A percentile compares a stretch with the other conserved stretches of the same genome.
Conservation (phyloP, 2,888 invertebrate species). For the Brachyptera putata region DNA sequence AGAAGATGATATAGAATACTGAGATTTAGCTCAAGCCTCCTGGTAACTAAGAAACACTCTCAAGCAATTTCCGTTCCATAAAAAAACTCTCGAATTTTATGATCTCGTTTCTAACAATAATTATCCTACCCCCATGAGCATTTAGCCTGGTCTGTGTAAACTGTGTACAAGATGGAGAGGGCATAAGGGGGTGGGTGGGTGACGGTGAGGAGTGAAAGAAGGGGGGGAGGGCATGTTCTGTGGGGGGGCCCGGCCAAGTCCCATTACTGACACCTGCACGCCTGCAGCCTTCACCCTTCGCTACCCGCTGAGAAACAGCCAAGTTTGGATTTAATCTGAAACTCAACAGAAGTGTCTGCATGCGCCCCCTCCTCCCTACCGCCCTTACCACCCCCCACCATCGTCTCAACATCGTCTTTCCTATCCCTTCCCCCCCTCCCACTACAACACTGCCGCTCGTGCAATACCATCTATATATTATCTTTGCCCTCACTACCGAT, state of each 20-base stretch:
- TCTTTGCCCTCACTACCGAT: conserved; percentile 17
- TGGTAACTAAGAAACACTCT: too few relatives aligned
- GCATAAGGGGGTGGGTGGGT: too few relatives aligned
- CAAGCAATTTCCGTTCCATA: too few relatives aligned
- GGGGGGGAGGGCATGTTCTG: not conserved
- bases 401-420: not conserved
- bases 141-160: too few relatives aligned
- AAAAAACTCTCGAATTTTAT: too few relatives aligned
- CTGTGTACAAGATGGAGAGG: too few relatives aligned
- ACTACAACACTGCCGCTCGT: not conserved
- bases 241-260: too few relatives aligned
- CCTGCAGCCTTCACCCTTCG: not conserved
- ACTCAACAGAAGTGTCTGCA: conserved; percentile 16
- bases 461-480: not conserved
- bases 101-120: too few relatives aligned
- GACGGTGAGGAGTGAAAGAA: not conserved
- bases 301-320: conserved; percentile 11
- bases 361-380: not conserved
- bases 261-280: conserved; percentile 12
- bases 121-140: too few relatives aligned
- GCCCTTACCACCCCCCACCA: not conserved
- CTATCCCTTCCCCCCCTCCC: not conserved
- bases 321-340: conserved; percentile 29
- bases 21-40: too few relatives aligned
- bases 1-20: too few relatives aligned